Evolutionary conservation across 1,140 invertebrate genomes (phyloP).

Genomic region (Sycophila sp.): DNA sequence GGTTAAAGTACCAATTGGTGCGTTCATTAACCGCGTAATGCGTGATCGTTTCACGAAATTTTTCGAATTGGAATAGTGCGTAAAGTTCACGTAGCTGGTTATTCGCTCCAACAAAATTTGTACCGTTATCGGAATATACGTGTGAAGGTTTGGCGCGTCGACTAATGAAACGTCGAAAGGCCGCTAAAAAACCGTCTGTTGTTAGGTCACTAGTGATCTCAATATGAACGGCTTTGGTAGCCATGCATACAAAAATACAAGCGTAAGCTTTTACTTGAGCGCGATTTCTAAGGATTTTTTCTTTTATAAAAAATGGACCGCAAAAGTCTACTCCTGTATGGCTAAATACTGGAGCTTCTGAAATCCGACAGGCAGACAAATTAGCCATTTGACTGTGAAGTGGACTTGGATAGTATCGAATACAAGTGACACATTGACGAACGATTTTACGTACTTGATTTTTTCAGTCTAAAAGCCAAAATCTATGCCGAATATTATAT

Average conservation of each 20-base stretch:
- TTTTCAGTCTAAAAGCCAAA: constrained; percentile 5
- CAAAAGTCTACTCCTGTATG: constrained; percentile 40
- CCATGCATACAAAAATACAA: constrained; percentile 32
- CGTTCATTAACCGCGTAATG: not conserved
- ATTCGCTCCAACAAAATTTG: too few species aligned
- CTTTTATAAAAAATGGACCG: constrained; percentile 42
- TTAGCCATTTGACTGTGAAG: constrained; percentile 34
- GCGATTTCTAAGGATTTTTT: constrained; percentile 31
- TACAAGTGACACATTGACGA: constrained; percentile 39
- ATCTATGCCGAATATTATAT: not conserved
- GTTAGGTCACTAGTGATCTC: too few species aligned
- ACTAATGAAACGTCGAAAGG: too few species aligned
- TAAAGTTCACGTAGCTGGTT: too few species aligned
- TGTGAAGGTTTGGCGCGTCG: too few species aligned
- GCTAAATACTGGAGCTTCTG: constrained; percentile 35
- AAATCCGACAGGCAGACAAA: constrained; percentile 40
- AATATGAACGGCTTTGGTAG: constrained; percentile 29
- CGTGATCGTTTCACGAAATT: constrained; percentile 15
- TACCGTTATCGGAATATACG: too few species aligned
- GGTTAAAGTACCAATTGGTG: constrained; percentile 29
- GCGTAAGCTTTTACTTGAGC: constrained; percentile 39
- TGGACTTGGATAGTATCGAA: constrained; percentile 18
- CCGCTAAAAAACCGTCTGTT: too few species aligned
- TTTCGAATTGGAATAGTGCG: too few species aligned
- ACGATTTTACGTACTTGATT: too few species aligned